A percentile compares a stretch with the other conserved stretches of the same genome.
Conservation (phyloP, 2,113 vertebrate genomes). For the Meles meles region DNA sequence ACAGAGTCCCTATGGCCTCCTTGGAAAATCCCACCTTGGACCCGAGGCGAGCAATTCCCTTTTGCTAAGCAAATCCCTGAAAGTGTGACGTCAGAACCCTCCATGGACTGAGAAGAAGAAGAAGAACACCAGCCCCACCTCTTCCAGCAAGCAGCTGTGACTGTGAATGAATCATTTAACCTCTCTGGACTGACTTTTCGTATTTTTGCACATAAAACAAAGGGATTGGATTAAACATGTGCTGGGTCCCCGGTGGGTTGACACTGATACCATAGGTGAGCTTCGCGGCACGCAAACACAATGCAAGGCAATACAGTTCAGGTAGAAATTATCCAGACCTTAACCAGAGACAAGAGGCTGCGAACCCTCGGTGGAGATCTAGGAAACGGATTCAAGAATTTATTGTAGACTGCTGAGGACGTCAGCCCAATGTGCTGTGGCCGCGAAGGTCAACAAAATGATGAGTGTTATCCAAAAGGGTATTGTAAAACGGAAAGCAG, state of each 20-base stretch:
- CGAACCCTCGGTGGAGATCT: neutral
- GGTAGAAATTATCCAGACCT: neutral
- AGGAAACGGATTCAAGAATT: slow-evolving; percentile 29
- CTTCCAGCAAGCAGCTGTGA: neutral
- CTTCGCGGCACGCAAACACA: neutral
- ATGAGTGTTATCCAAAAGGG: slow-evolving; percentile 35
- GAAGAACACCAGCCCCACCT: accelerated
- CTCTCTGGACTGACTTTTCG: neutral
- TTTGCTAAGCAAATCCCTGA: neutral
- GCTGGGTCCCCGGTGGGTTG: neutral
- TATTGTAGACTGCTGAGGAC: neutral
- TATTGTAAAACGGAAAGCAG: slow-evolving; percentile 10
- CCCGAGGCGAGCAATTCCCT: neutral
- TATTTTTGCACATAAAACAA: neutral
- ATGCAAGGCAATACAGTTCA: neutral
- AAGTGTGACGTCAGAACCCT: neutral
- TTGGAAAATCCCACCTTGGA: neutral
- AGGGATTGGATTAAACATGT: neutral
- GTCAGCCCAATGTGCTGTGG: neutral
- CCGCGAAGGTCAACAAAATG: slow-evolving; percentile 29
- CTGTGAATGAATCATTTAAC: neutral
- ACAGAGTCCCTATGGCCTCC: neutral
- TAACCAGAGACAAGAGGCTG: neutral
- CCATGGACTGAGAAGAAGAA: too few species aligned
- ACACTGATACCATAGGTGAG: neutral